Evolutionary conservation across 2,797 vertebrate genomes (phyloP).

Genomic region (Podarcis lilfordi): DNA sequence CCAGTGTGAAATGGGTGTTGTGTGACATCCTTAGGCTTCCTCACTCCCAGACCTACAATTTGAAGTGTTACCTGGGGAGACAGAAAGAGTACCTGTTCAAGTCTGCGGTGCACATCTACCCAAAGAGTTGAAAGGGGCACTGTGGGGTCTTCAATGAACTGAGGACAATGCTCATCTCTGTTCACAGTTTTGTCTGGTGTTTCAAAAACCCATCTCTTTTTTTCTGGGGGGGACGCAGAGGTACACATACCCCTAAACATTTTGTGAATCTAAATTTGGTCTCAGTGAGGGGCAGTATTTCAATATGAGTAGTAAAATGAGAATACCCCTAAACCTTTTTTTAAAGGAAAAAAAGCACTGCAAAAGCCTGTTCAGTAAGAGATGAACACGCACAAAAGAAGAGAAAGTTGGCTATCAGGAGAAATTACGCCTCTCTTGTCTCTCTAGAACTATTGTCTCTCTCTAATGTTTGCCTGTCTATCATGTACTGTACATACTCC

Average conservation of each 20-base stretch:
- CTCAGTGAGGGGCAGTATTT: no score
- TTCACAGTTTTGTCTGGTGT: neutral
- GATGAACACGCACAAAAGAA: neutral
- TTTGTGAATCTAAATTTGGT: no score
- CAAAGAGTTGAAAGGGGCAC: neutral
- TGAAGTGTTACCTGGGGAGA: neutral
- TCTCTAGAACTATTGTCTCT: neutral
- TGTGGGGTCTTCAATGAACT: rapidly evolving
- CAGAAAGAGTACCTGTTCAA: neutral
- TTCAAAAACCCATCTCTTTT: no score
- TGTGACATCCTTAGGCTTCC: neutral
- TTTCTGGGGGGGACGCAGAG: no score
- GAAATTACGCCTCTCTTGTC: neutral
- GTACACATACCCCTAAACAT: no score
- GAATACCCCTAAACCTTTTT: no score
- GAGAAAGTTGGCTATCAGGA: neutral
- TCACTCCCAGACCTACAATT: neutral
- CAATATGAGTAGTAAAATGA: no score
- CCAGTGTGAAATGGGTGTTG: neutral
- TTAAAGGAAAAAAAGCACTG: no score
- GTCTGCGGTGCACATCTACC: neutral
- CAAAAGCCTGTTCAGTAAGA: neutral
- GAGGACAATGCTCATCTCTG: neutral
- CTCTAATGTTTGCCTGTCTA: neutral
- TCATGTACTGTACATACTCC: neutral